Base-by-base conservation (phyloP, 2,888 invertebrate species). In the Acleris sparsana region DNA sequence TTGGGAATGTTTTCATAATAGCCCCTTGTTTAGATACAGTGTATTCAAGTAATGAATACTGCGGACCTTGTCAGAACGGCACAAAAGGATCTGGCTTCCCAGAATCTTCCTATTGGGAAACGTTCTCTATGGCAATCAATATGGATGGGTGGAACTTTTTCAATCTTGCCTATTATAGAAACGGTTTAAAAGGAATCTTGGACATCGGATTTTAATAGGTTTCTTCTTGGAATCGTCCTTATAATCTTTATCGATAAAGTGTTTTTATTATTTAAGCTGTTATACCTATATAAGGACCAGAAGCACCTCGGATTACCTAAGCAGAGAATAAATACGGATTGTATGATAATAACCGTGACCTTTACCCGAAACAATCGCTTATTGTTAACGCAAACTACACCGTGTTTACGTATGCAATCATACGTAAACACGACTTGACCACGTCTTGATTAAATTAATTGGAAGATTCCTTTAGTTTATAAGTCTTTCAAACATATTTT, bases 221-320 rank as follows among this genome's bases (percentile, higher is more conserved):
- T 43, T 48, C n/a, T 48, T 16, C 53, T 39, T 39, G 39, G 39
- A 39, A 39, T 39, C 39, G 39, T 39, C 4, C 39, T 39, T 39
- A 13, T 13, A 13, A 39, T 39, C 39, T 39, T 39, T 4, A 39
- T 13, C 3, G 4, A 39, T 39, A 1, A 11, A 39, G 39, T 39
- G 13, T 39, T 39, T 39, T 39, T 13, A 39, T 39, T 39, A 13
- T 39, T 13, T 39, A 13, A 39, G 39, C 39, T 39, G 13, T 17
- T 62, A 20, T 20, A 20, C 13, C 18, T 53, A 39, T 39, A 16
- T 44, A 49, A 48, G n/a, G 22, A 64, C 46, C 80, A 78, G 74
- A 82, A 78, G 77, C 74, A 74, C 82, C 82, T 84, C 84, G 82
- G 80, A 65, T 65, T 55, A 46, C 39, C 39, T 39, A 39, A 39